phyloP scores from a whole-genome alignment of 2,113 vertebrate species.

The Leuciscus idus region DNA sequence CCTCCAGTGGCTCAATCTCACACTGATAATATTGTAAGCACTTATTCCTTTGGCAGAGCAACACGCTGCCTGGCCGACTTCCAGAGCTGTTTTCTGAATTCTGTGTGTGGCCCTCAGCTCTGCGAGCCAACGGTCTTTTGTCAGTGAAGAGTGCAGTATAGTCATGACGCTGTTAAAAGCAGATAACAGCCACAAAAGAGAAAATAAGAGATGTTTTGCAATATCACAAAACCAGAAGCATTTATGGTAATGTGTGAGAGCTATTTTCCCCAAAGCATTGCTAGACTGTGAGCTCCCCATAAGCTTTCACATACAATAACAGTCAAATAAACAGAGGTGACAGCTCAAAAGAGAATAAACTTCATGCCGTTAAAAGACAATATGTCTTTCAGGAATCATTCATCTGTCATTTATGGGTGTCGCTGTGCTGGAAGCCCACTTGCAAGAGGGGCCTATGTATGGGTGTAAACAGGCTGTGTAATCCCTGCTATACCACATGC shows the following conservation, averaged over 20 bases:
- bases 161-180: background rate
- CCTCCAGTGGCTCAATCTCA: conserved; percentile 37
- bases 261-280: background rate
- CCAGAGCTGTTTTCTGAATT: conserved; percentile 46
- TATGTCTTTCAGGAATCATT: conserved; percentile 12
- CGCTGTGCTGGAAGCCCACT: background rate
- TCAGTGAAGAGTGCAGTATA: background rate
- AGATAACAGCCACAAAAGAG: conserved; percentile 1
- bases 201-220: conserved; percentile 9
- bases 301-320: background rate
- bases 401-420: background rate
- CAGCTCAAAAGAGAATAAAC: conserved; percentile 18
- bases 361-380: background rate
- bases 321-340: conserved; percentile 23
- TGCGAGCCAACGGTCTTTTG: background rate
- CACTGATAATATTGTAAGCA: conserved; percentile 46
- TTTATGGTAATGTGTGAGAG: background rate
- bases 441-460: background rate
- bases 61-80: conserved; percentile 6
- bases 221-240: conserved; percentile 12
- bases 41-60: conserved; percentile 31
- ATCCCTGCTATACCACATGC: conserved; percentile 26
- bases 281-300: background rate
- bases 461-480: conserved; percentile 23
- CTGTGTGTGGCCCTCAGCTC: conserved; percentile 24